Evolutionary conservation across 2,113 vertebrate genomes (phyloP).

Genomic region (Burhinus oedicnemus): DNA sequence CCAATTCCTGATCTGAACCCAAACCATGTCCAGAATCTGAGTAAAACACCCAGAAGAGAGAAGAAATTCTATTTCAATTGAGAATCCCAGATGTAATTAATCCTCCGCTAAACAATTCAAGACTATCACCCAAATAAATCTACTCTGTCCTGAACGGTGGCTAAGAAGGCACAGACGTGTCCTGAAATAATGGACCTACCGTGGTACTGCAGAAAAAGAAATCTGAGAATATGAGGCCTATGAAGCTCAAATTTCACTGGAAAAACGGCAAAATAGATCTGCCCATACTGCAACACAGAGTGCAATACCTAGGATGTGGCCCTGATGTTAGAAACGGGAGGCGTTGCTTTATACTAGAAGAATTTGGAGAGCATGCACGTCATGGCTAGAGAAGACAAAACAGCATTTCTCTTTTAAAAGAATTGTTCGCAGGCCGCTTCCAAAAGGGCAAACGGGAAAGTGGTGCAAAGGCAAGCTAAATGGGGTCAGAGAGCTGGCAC

Average conservation of each 20-base stretch:
- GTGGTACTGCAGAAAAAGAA: neutral
- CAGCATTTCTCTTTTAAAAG: neutral
- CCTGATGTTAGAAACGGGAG: neutral
- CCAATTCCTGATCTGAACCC: neutral
- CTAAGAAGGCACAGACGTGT: neutral
- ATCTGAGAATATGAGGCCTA: neutral
- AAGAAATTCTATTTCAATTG: neutral
- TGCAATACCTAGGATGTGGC: too few relatives aligned
- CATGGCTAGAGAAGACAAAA: neutral
- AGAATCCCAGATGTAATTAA: neutral
- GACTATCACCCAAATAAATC: neutral
- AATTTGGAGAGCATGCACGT: rapidly evolving
- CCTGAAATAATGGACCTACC: neutral
- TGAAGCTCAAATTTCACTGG: neutral
- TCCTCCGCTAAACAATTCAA: neutral
- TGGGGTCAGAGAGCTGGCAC: neutral
- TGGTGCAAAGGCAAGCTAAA: neutral
- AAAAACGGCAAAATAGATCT: neutral
- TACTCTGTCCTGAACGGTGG: rapidly evolving
- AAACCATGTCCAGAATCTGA: neutral
- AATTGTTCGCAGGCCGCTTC: neutral
- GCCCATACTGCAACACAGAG: too few relatives aligned
- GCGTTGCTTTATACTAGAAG: neutral
- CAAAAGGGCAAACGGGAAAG: neutral
- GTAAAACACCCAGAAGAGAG: neutral